Conservation (phyloP, 1,140 invertebrate species). For the Calycopis cecrops region DNA sequence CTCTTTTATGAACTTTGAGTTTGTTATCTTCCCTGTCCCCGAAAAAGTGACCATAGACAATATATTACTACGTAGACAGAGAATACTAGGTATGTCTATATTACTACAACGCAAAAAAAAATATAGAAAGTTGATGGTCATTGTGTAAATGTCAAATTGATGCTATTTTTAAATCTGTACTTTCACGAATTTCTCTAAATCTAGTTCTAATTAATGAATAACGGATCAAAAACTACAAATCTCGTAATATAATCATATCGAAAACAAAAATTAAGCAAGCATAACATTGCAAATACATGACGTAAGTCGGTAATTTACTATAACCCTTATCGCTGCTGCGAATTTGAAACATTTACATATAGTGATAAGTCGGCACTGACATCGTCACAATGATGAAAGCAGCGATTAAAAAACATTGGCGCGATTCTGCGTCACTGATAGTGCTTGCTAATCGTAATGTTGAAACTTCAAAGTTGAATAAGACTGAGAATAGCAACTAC, state of each 20-base stretch:
- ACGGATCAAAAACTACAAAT: neutral
- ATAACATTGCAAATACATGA: conserved; percentile 27
- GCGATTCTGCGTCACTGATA: conserved; percentile 61
- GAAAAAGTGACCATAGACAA: neutral
- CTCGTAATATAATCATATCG: neutral
- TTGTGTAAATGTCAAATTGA: conserved; percentile 45
- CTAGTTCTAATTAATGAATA: neutral
- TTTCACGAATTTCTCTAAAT: conserved; percentile 28
- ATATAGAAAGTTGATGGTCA: conserved; percentile 7
- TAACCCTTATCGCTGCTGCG: conserved; percentile 34
- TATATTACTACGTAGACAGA: too few relatives aligned
- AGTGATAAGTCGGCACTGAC: conserved; percentile 25
- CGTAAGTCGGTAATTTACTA: conserved; percentile 55
- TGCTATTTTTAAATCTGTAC: conserved; percentile 64
- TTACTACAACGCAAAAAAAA: neutral
- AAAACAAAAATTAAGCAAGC: conserved; percentile 15
- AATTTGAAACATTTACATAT: conserved; percentile 22
- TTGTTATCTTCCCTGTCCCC: too few relatives aligned
- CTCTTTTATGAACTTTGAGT: too few relatives aligned
- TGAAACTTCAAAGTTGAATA: conserved; percentile 32
- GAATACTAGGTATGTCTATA: neutral
- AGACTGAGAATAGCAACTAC: conserved; percentile 49
- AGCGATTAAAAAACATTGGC: conserved; percentile 56
- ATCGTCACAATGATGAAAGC: conserved; percentile 46
- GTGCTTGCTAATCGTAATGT: conserved; percentile 48